phyloP scores from a whole-genome alignment of 2,797 vertebrate genomes.

The Todus mexicanus region DNA sequence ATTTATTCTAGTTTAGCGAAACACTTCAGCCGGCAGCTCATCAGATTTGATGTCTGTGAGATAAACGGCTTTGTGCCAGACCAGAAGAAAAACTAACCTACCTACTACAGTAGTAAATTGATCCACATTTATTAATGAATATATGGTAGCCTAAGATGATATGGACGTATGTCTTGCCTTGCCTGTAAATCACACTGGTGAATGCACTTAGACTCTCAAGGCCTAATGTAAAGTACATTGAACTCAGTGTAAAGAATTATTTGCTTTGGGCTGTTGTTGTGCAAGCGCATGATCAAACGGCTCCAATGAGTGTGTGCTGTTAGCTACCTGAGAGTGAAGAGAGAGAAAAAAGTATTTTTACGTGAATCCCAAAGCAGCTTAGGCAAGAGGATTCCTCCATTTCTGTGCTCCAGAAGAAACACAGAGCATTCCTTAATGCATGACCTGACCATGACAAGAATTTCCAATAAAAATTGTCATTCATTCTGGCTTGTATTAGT shows the following conservation, averaged over 20 bases:
- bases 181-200: background rate
- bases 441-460: background rate
- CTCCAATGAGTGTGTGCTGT: background rate
- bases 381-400: background rate
- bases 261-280: background rate
- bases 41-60: background rate
- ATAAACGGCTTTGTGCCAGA: background rate
- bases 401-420: background rate
- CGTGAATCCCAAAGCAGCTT: background rate
- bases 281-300: background rate
- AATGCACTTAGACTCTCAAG: background rate
- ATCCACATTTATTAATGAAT: background rate
- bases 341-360: background rate
- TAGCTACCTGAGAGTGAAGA: background rate
- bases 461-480: background rate
- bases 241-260: background rate
- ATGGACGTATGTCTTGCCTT: background rate
- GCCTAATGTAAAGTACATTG: background rate
- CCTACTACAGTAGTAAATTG: background rate
- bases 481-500: background rate
- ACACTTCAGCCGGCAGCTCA: background rate
- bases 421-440: fast-evolving
- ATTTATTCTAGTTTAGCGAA: background rate
- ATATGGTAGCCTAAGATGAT: background rate
- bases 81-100: background rate